These are phyloP conservation scores for Tenthredo scrophulariae DNA, from an alignment of 2,888 invertebrate species.

Conservation along the genomic window DNA sequence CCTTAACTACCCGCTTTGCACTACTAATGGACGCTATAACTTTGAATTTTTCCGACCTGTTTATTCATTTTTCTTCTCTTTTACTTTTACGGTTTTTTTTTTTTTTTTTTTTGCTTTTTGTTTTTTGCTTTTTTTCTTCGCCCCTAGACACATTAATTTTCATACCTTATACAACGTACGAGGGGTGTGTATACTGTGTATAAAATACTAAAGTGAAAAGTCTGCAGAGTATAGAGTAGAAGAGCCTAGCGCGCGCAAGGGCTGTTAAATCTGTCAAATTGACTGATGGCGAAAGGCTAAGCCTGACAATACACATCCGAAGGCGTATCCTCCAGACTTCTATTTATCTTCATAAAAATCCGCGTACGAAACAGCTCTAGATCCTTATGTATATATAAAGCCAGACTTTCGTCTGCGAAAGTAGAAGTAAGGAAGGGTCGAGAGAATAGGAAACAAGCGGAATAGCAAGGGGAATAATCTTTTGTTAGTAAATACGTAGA, in stretches of 20 bases:
- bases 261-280: constrained; percentile 51
- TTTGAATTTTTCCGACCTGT: constrained; percentile 10
- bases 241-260: background rate
- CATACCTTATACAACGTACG: background rate
- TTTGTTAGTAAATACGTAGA: constrained; percentile 1
- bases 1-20: background rate
- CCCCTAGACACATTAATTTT: constrained; percentile 15
- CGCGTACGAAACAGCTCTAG: background rate
- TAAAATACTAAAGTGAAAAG: constrained; percentile 1
- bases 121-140: background rate
- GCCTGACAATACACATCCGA: constrained; percentile 41
- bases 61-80: too few species aligned
- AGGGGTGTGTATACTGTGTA: background rate
- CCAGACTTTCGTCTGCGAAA: background rate
- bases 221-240: background rate
- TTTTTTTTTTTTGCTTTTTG: background rate
- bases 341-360: constrained; percentile 49
- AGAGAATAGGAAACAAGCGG: background rate
- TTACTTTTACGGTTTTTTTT: too few species aligned
- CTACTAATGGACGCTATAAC: constrained; percentile 33
- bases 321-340: constrained; percentile 50
- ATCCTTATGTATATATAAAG: background rate
- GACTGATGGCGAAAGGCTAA: constrained; percentile 47
- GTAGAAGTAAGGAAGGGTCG: background rate
- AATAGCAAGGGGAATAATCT: background rate